A percentile compares a stretch with the other conserved stretches of the same genome.
Evolutionary conservation across 1,140 invertebrate species (phyloP).

Genomic region (Trichonephila clavipes): DNA sequence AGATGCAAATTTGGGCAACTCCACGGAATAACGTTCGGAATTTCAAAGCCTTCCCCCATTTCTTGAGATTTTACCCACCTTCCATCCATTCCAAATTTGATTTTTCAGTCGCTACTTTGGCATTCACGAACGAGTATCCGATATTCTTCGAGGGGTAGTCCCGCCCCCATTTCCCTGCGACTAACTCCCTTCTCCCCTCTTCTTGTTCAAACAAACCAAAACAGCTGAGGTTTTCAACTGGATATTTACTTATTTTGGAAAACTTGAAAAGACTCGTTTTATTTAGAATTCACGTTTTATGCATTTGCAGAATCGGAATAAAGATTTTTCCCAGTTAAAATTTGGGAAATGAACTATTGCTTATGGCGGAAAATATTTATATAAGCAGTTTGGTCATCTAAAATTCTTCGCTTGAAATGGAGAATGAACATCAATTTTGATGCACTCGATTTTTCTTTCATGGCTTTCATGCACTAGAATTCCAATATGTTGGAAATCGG

Average conservation of each 20-base stretch:
- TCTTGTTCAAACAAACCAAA: background rate
- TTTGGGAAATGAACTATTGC: background rate
- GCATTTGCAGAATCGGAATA: background rate
- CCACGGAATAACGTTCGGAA: background rate
- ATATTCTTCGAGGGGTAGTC: slow-evolving; percentile 14
- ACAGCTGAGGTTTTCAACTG: slow-evolving; percentile 44
- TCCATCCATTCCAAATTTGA: slow-evolving; percentile 43
- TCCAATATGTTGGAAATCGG: background rate
- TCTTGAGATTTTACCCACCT: background rate
- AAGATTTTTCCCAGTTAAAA: background rate
- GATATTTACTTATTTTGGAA: background rate
- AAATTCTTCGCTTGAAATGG: background rate
- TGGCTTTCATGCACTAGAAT: background rate
- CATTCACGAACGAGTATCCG: slow-evolving; percentile 49
- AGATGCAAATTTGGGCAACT: background rate
- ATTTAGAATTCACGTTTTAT: slow-evolving; percentile 4
- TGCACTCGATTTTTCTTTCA: background rate
- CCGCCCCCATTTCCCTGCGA: background rate
- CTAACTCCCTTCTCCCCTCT: background rate
- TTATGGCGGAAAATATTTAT: background rate
- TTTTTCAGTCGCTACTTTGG: slow-evolving; percentile 2
- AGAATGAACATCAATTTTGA: background rate
- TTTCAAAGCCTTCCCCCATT: background rate
- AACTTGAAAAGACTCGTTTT: background rate
- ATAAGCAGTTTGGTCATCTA: background rate